Evolutionary conservation across 2,113 vertebrate species (phyloP).

Genomic region (Otolemur garnettii): DNA sequence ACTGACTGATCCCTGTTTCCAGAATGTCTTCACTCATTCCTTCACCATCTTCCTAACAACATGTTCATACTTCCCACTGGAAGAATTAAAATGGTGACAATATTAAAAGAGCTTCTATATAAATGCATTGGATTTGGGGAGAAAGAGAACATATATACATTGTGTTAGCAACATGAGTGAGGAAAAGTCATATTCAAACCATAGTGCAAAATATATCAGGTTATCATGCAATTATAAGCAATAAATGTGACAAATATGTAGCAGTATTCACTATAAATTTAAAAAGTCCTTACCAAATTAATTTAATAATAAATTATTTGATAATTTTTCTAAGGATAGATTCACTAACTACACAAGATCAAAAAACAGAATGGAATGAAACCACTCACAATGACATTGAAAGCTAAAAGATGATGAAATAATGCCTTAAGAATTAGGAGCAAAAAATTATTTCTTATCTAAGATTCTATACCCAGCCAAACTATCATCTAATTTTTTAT

Average conservation of each 20-base stretch:
- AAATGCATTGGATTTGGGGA: not conserved
- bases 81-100: not conserved
- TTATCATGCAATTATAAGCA: not conserved
- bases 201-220: not conserved
- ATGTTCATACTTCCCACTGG: not conserved
- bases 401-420: not conserved
- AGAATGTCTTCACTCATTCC: not conserved
- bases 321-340: not conserved
- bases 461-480: constrained; percentile 39
- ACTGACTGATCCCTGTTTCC: not conserved
- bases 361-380: not conserved
- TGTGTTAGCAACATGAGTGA: not conserved
- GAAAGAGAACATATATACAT: not conserved
- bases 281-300: not conserved
- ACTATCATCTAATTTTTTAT: not conserved
- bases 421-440: not conserved
- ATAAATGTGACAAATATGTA: not conserved
- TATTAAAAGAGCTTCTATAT: not conserved
- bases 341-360: not conserved
- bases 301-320: not conserved
- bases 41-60: not conserved
- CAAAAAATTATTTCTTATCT: not conserved
- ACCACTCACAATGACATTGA: not conserved
- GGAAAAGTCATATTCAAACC: not conserved
- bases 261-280: not conserved